A percentile compares a stretch with the other conserved stretches of the same genome.
Evolutionary conservation across 2,113 vertebrate genomes (phyloP).

Genomic region (Thymallus thymallus): DNA sequence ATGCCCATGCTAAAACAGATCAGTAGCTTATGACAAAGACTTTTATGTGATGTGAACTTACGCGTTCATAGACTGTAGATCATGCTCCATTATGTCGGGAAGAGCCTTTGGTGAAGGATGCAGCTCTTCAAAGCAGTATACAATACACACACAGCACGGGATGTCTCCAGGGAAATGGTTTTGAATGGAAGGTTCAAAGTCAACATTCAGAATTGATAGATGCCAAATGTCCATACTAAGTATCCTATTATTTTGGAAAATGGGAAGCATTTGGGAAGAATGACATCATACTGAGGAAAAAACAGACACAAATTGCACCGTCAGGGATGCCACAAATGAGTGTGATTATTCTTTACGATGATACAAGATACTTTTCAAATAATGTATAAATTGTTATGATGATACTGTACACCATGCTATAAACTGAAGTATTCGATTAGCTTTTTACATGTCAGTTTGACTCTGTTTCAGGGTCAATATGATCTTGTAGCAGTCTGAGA

Average conservation of each 20-base stretch:
- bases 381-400: background rate
- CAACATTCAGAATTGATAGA: slow-evolving; percentile 49
- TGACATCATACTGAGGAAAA: background rate
- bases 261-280: background rate
- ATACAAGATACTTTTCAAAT: no score
- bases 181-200: slow-evolving; percentile 36
- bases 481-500: background rate
- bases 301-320: background rate
- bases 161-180: slow-evolving; percentile 5
- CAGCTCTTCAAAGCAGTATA: slow-evolving; percentile 22
- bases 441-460: background rate
- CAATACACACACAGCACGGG: background rate
- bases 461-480: background rate
- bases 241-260: background rate
- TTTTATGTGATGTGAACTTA: background rate
- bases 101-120: background rate
- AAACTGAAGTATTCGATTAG: background rate
- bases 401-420: background rate
- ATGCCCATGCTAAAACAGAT: background rate
- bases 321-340: background rate
- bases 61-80: background rate
- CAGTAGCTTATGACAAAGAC: background rate
- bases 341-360: no score
- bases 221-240: slow-evolving; percentile 42
- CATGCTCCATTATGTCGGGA: background rate